Conservation (phyloP, 1,140 invertebrate species). For the Bombus breviceps region DNA sequence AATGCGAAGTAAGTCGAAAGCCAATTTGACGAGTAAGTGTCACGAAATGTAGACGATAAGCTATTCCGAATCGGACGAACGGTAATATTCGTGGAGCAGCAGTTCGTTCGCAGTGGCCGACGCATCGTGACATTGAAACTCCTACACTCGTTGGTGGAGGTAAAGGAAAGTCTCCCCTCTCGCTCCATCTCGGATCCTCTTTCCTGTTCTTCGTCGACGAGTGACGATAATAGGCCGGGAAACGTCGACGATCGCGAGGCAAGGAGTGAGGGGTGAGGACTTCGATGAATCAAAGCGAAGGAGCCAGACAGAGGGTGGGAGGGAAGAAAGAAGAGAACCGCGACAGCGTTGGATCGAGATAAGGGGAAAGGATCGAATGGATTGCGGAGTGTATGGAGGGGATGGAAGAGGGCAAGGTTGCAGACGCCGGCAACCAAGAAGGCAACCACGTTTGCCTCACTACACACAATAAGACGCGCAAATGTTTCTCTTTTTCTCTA, state of each 20-base stretch:
- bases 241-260: slow-evolving; percentile 35
- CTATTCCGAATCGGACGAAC: background rate
- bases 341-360: slow-evolving; percentile 48
- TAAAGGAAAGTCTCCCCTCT: slow-evolving; percentile 76
- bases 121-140: slow-evolving; percentile 63
- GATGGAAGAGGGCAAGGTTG: slow-evolving; percentile 46
- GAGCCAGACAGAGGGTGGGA: slow-evolving; percentile 29
- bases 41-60: background rate
- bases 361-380: slow-evolving; percentile 47
- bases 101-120: slow-evolving; percentile 11
- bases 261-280: slow-evolving; percentile 17
- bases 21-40: background rate
- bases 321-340: slow-evolving; percentile 22
- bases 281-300: slow-evolving; percentile 59
- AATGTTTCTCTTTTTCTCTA: background rate
- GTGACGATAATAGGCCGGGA: slow-evolving; percentile 51
- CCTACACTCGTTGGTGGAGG: slow-evolving; percentile 34
- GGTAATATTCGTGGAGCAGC: background rate
- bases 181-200: slow-evolving; percentile 8
- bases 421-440: slow-evolving; percentile 13
- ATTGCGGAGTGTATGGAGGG: slow-evolving; percentile 19
- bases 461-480: background rate
- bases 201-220: slow-evolving; percentile 41
- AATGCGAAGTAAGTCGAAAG: background rate
- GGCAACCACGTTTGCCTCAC: slow-evolving; percentile 2